These are phyloP conservation scores for Gryllus longicercus DNA, from an alignment of 2,888 invertebrate genomes.

Conservation along the genomic window DNA sequence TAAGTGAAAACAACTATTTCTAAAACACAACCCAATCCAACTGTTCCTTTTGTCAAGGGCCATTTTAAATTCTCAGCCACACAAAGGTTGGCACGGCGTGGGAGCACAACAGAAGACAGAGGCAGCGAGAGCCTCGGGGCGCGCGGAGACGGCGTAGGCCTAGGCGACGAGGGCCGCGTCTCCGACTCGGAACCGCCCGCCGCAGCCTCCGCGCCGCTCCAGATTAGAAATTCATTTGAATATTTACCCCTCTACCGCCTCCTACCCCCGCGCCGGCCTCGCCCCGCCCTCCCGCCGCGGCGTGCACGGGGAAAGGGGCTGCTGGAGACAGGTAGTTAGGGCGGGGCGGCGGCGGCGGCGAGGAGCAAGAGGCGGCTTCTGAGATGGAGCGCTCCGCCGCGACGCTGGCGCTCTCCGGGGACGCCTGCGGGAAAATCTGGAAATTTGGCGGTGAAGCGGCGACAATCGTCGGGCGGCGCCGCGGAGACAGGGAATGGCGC, in stretches of 20 bases:
- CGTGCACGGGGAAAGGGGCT: neutral
- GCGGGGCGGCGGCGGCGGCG: neutral
- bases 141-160: no score
- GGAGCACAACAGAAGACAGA: no score
- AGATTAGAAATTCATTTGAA: constrained; percentile 55
- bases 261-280: neutral
- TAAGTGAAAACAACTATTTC: no score
- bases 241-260: constrained; percentile 47
- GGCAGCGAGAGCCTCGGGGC: no score
- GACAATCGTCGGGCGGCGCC: neutral
- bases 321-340: no score
- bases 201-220: constrained; percentile 38
- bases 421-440: constrained; percentile 4
- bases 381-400: no score
- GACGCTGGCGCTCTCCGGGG: neutral
- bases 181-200: constrained; percentile 19
- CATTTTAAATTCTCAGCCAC: no score
- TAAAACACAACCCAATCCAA: no score
- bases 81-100: no score
- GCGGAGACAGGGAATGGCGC: neutral
- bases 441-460: neutral
- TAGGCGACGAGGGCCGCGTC: no score
- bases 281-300: neutral
- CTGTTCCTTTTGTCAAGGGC: no score
- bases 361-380: neutral